A percentile compares a stretch with the other conserved stretches of the same genome.
Conservation (phyloP, 2,113 vertebrate genomes). For the Megaleporinus macrocephalus region DNA sequence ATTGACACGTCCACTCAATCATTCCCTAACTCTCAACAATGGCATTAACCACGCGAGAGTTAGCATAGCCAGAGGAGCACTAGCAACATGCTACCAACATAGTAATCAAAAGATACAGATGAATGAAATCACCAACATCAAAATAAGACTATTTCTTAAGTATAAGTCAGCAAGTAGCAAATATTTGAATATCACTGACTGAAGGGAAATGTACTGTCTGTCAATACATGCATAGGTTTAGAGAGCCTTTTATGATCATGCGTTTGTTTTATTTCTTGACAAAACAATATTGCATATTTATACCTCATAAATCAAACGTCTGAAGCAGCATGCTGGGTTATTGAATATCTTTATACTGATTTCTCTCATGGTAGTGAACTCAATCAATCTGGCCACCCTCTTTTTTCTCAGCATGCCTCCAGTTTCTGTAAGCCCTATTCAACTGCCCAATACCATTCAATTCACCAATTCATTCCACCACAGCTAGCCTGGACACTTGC, state of each 20-base stretch:
- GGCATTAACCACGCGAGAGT: neutral
- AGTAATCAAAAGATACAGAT: neutral
- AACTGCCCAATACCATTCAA: conserved; percentile 6
- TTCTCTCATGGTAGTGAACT: conserved; percentile 5
- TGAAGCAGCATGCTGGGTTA: conserved; percentile 2
- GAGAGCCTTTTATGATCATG: too few relatives aligned
- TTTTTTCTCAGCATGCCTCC: neutral
- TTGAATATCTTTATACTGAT: conserved; percentile 33
- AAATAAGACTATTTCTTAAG: too few relatives aligned
- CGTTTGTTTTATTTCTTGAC: too few relatives aligned
- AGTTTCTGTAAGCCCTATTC: conserved; percentile 27
- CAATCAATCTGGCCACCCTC: conserved; percentile 16
- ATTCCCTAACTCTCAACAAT: neutral
- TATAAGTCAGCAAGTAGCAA: too few relatives aligned
- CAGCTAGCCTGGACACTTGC: conserved; percentile 26
- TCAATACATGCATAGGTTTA: neutral
- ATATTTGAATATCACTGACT: too few relatives aligned
- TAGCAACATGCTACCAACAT: neutral
- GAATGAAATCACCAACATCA: neutral
- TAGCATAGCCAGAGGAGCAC: neutral
- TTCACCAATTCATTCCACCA: conserved; percentile 15
- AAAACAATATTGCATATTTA: conserved; percentile 15
- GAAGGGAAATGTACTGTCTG: too few relatives aligned
- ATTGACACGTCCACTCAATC: conserved; percentile 16
- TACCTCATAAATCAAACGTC: conserved; percentile 40